phyloP scores from a whole-genome alignment of 2,113 vertebrate species.

The Albula glossodonta region DNA sequence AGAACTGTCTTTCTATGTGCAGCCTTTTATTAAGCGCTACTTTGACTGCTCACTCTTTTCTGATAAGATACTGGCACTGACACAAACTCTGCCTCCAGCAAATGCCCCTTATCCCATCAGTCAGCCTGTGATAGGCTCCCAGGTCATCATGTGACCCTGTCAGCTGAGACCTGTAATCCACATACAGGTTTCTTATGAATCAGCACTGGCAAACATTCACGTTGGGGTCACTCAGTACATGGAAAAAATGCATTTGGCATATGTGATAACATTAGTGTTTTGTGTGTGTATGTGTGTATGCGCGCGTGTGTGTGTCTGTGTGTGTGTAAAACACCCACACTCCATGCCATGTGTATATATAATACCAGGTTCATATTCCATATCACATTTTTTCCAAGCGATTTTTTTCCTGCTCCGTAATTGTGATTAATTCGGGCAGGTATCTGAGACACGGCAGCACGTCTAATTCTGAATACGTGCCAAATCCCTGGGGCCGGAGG shows the following conservation, averaged over 20 bases:
- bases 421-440: conserved; percentile 1
- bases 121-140: too few species aligned
- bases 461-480: neutral
- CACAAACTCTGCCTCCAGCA: too few species aligned
- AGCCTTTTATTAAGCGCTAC: too few species aligned
- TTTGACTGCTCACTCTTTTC: too few species aligned
- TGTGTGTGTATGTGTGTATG: neutral
- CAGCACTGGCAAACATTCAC: too few species aligned
- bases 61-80: too few species aligned
- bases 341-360: neutral
- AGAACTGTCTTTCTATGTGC: too few species aligned
- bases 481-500: neutral
- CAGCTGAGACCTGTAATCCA: neutral
- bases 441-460: neutral
- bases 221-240: too few species aligned
- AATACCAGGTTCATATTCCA: neutral
- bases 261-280: too few species aligned
- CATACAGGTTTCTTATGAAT: neutral
- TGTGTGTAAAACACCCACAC: too few species aligned
- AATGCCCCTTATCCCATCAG: too few species aligned
- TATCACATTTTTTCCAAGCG: neutral
- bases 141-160: neutral
- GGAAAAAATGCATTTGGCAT: too few species aligned
- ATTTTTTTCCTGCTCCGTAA: neutral
- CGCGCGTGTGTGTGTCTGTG: neutral